phyloP scores from a whole-genome alignment of 2,113 vertebrate genomes.

The Agapornis roseicollis region DNA sequence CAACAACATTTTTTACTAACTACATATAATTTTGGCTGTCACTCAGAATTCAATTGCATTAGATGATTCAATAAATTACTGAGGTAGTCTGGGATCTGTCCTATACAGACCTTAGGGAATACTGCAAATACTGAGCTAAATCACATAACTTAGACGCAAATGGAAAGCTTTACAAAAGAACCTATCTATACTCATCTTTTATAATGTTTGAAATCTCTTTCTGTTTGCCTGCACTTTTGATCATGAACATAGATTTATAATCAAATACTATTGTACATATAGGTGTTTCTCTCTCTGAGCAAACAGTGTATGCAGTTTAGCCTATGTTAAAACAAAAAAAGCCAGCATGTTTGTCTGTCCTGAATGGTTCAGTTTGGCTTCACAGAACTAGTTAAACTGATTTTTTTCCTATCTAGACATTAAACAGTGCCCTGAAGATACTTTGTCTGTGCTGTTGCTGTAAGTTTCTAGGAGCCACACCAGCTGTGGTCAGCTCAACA shows the following conservation, averaged over 20 bases:
- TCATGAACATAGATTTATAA: background rate
- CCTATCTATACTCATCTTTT: background rate
- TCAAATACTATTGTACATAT: background rate
- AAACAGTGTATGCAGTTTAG: background rate
- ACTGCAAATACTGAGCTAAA: background rate
- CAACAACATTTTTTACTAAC: conserved; percentile 50
- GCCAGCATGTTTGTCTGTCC: background rate
- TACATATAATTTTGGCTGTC: conserved; percentile 45
- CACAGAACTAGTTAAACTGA: background rate
- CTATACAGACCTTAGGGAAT: conserved; percentile 2
- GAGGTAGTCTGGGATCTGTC: conserved; percentile 16
- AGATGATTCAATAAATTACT: conserved; percentile 37
- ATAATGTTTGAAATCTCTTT: background rate
- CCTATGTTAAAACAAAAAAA: background rate
- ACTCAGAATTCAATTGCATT: conserved; percentile 52
- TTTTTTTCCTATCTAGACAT: background rate
- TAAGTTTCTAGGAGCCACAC: background rate
- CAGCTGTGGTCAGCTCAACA: background rate
- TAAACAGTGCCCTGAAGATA: background rate
- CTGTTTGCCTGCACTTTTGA: background rate
- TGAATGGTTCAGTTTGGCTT: background rate
- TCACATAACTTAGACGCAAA: background rate
- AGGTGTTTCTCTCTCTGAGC: background rate
- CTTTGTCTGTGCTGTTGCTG: background rate
- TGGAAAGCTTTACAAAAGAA: background rate